Evolutionary conservation across 2,888 invertebrate species (phyloP).

Genomic region (Pristionchus arcanus): DNA sequence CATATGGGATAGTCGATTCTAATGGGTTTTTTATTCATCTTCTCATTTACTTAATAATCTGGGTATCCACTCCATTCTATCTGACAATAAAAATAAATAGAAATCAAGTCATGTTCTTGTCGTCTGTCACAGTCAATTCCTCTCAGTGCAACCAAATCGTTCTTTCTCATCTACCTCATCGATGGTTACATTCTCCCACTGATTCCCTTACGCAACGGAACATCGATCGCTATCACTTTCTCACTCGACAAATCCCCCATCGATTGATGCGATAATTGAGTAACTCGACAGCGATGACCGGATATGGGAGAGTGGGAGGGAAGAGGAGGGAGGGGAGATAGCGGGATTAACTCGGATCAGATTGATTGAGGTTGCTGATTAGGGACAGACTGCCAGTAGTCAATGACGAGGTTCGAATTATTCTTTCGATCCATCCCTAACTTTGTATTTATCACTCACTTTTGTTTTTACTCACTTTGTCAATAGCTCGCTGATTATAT

Average conservation of each 20-base stretch:
- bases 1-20: background rate
- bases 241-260: background rate
- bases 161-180: background rate
- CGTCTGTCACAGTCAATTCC: background rate
- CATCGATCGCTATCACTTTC: background rate
- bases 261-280: constrained; percentile 55
- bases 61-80: too few species aligned
- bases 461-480: background rate
- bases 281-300: constrained; percentile 49
- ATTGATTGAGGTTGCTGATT: constrained; percentile 6
- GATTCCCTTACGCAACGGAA: constrained; percentile 8
- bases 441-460: background rate
- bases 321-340: constrained; percentile 21
- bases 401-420: background rate
- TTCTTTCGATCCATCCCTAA: background rate
- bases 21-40: background rate
- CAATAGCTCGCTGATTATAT: too few species aligned
- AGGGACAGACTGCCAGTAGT: constrained; percentile 13
- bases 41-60: too few species aligned
- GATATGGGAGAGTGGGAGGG: constrained; percentile 29
- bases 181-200: background rate
- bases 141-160: background rate
- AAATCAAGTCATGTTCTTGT: background rate
- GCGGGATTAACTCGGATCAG: constrained; percentile 17
- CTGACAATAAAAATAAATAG: background rate